Evolutionary conservation across 2,113 vertebrate species (phyloP), one percentile per base, ranked within the genome.

Genomic region (Xerus inauris): DNA sequence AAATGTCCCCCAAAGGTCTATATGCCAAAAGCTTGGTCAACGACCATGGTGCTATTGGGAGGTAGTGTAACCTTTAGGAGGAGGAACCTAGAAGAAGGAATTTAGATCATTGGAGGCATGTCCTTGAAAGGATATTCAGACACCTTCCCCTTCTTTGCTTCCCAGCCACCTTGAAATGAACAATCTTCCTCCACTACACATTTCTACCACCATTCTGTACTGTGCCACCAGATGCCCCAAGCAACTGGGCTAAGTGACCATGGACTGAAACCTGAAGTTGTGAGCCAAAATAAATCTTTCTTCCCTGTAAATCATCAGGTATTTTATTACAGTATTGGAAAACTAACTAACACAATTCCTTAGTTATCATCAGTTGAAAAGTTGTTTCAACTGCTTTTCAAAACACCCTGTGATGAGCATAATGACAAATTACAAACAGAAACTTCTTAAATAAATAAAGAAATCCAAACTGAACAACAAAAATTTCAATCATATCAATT

Each of bases 321-420:
- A 54, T 26, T 73, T 35, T 51, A 6, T 8, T 14, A 51, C 6
- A 65, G 4, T 30, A 14, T 65, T 65, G 12, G 3, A 76, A 73
- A 86, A 9, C 6, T 38, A 4, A 20, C 24, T 45, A 42, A 8
- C 6, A 86, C 17, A n/a, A 24, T 14, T 77, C 20, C 45, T 16
- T 42, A 84, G 7, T 95, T 76, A 79, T 75, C 22, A 93, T 95
- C 79, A 94, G 20, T n/a, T 73, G 14, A 91, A 73, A 94, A 71
- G 30, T 32, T 82, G 22, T 32, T 94, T 87, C 89, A 87, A 75
- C 42, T 72, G 32, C 47, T 94, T 94, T 77, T 89, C 26, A 94
- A 71, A 28, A 86, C 80, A 35, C 1, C 75, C 38, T 94, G 11
- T 87, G 35, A 80, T 87, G 22, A 88, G 28, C 12, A 32, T 45